Percentiles rank a stretch among this genome's conserved stretches.
Evolutionary conservation across 2,113 vertebrate species (phyloP).

Genomic region (Sylvilagus bachmani): DNA sequence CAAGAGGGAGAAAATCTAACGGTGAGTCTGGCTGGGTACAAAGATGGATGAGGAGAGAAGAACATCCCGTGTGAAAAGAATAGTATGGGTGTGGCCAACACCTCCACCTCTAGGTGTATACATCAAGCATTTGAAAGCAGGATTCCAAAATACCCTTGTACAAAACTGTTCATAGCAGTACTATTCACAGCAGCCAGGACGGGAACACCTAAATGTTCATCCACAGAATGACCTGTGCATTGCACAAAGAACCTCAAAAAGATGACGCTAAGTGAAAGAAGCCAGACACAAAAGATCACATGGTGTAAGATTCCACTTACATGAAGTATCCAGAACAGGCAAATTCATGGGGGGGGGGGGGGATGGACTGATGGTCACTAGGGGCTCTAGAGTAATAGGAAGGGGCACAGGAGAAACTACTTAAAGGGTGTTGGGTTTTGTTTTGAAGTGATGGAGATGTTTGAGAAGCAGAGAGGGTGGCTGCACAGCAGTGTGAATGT

Average conservation of each 20-base stretch:
- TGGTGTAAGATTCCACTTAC: background rate
- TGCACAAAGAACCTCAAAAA: background rate
- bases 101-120: background rate
- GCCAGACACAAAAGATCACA: background rate
- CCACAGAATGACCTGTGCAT: background rate
- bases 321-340: background rate
- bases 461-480: background rate
- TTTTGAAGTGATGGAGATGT: background rate
- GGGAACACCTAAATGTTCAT: background rate
- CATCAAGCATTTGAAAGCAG: background rate
- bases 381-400: fast-evolving
- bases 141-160: background rate
- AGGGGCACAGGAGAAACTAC: background rate
- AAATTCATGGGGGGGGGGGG: background rate
- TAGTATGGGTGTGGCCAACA: background rate
- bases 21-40: background rate
- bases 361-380: background rate
- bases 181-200: background rate
- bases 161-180: background rate
- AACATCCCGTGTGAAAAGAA: background rate
- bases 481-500: background rate
- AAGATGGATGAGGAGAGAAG: background rate
- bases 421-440: background rate
- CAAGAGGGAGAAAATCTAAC: background rate
- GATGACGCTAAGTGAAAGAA: background rate